These are phyloP conservation scores for Endotricha flammealis DNA, from an alignment of 2,888 invertebrate genomes.

Conservation along the genomic window DNA sequence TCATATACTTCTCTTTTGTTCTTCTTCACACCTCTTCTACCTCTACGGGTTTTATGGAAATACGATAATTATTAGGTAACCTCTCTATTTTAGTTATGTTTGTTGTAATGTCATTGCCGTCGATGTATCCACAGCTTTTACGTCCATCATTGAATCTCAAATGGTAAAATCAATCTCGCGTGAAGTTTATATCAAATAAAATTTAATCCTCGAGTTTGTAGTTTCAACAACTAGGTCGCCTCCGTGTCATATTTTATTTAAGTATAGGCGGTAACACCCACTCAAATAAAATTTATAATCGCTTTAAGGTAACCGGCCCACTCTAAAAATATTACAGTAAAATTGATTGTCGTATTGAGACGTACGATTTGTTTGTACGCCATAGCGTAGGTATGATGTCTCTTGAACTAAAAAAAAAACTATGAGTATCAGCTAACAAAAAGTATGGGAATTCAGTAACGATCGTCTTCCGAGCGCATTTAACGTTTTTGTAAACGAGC, in stretches of 20 bases:
- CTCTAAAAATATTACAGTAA: slow-evolving; percentile 12
- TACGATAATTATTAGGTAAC: no score
- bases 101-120: no score
- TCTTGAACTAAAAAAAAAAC: slow-evolving; percentile 30
- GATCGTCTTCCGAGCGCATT: slow-evolving; percentile 60
- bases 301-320: slow-evolving; percentile 24
- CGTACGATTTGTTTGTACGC: background rate
- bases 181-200: background rate
- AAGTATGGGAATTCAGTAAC: slow-evolving; percentile 63
- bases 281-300: slow-evolving; percentile 7
- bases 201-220: background rate
- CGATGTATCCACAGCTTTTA: no score
- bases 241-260: background rate
- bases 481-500: slow-evolving; percentile 45
- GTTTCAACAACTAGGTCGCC: background rate
- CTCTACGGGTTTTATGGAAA: no score
- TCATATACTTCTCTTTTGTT: no score
- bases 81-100: no score
- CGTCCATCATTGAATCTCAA: no score
- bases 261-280: background rate
- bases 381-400: background rate
- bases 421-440: slow-evolving; percentile 45
- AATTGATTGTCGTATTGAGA: background rate
- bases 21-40: no score
- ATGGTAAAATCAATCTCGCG: background rate